phyloP scores from a whole-genome alignment of 2,888 invertebrate genomes.

The Lycocerus yunnanus region DNA sequence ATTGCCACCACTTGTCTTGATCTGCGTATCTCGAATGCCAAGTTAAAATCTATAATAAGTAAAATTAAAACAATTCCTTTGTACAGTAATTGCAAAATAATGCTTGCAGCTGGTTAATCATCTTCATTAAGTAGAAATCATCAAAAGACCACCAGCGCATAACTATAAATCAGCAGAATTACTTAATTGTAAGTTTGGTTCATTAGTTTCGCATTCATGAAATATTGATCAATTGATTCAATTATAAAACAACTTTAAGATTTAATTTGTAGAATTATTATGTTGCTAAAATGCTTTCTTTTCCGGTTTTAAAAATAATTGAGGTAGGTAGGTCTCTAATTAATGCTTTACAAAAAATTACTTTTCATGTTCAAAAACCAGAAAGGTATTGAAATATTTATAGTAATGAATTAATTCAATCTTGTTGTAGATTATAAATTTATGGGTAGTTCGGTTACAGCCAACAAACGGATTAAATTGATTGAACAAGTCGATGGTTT shows the following conservation, averaged over 20 bases:
- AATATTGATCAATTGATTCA: background rate
- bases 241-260: background rate
- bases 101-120: slow-evolving; percentile 23
- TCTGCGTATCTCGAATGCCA: background rate
- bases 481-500: slow-evolving; percentile 44
- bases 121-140: slow-evolving; percentile 27
- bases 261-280: background rate
- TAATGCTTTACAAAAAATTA: background rate
- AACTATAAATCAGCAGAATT: slow-evolving; percentile 25
- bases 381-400: slow-evolving; percentile 18
- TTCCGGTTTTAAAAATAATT: background rate
- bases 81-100: slow-evolving; percentile 14
- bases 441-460: slow-evolving; percentile 31
- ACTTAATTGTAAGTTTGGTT: slow-evolving; percentile 12
- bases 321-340: background rate
- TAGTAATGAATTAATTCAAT: slow-evolving; percentile 27
- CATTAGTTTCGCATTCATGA: slow-evolving; percentile 22
- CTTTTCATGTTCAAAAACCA: background rate
- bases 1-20: background rate
- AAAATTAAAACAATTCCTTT: background rate
- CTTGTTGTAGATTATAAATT: slow-evolving; percentile 15
- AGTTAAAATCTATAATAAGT: background rate
- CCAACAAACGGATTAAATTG: slow-evolving; percentile 44
- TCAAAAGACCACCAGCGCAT: slow-evolving; percentile 29
- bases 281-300: background rate